Conservation (phyloP, 2,113 vertebrate genomes). For the Dendrocopos noguchii region DNA sequence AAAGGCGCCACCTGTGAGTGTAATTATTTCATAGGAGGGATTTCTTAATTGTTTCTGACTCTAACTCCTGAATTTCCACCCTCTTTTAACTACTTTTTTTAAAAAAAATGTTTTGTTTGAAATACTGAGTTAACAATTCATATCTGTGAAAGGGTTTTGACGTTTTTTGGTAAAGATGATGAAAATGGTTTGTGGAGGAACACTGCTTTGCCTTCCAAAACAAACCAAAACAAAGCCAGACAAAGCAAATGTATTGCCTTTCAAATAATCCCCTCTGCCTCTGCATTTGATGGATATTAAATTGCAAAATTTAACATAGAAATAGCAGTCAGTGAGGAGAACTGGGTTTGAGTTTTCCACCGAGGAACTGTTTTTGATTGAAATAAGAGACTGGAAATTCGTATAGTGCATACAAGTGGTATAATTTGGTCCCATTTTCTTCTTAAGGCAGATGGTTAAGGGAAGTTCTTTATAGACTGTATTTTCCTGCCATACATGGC, state of each 20-base stretch:
- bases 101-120: neutral
- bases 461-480: neutral
- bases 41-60: neutral
- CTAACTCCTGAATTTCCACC: neutral
- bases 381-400: conserved; percentile 27
- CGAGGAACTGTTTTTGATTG: conserved; percentile 10
- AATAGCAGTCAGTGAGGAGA: neutral
- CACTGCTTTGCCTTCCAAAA: neutral
- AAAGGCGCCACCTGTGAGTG: neutral
- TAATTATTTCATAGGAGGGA: neutral
- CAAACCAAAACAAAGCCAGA: conserved; percentile 1
- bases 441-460: neutral
- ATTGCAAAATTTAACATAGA: neutral
- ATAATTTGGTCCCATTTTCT: conserved; percentile 1
- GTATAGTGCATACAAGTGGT: neutral
- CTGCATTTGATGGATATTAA: neutral
- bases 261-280: neutral
- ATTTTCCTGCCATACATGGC: neutral
- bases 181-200: neutral
- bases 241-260: neutral
- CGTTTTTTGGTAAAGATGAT: neutral
- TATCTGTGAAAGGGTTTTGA: neutral
- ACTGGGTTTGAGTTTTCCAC: neutral
- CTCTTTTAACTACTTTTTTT: neutral
- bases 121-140: neutral